These are phyloP conservation scores for Drosophila pandora DNA, from an alignment of 1,140 invertebrate species.

Conservation along the genomic window DNA sequence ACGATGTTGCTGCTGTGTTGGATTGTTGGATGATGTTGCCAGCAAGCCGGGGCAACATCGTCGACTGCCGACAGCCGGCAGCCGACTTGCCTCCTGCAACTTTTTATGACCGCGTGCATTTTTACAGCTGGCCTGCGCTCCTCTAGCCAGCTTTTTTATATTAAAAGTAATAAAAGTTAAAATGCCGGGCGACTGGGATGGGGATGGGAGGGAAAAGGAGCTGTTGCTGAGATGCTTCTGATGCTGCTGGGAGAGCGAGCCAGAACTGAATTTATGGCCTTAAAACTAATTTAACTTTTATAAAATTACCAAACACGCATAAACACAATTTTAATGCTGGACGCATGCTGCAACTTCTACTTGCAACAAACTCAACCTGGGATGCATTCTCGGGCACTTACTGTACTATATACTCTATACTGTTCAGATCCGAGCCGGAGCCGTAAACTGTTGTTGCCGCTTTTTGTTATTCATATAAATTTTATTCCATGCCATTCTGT, in stretches of 20 bases:
- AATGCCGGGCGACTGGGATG: slow-evolving; percentile 44
- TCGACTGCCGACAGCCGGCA: slow-evolving; percentile 7
- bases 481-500: slow-evolving; percentile 76
- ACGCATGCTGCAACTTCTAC: slow-evolving; percentile 66
- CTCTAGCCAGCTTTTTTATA: slow-evolving; percentile 69
- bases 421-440: slow-evolving; percentile 15
- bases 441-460: slow-evolving; percentile 64
- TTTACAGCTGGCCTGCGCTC: slow-evolving; percentile 70
- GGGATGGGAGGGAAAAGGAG: not conserved
- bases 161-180: slow-evolving; percentile 83
- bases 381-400: slow-evolving; percentile 39
- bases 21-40: slow-evolving; percentile 7
- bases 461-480: slow-evolving; percentile 81
- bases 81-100: slow-evolving; percentile 53
- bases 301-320: slow-evolving; percentile 82
- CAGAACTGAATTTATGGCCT: slow-evolving; percentile 74
- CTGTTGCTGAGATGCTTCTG: not conserved
- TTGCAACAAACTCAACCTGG: slow-evolving; percentile 51
- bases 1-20: slow-evolving; percentile 59
- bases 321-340: slow-evolving; percentile 81
- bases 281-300: slow-evolving; percentile 82
- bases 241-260: slow-evolving; percentile 20
- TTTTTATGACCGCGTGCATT: slow-evolving; percentile 77
- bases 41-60: slow-evolving; percentile 47
- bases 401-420: slow-evolving; percentile 3